These are phyloP conservation scores for Cartodere bifasciata DNA, from an alignment of 2,888 invertebrate genomes.

Conservation along the genomic window DNA sequence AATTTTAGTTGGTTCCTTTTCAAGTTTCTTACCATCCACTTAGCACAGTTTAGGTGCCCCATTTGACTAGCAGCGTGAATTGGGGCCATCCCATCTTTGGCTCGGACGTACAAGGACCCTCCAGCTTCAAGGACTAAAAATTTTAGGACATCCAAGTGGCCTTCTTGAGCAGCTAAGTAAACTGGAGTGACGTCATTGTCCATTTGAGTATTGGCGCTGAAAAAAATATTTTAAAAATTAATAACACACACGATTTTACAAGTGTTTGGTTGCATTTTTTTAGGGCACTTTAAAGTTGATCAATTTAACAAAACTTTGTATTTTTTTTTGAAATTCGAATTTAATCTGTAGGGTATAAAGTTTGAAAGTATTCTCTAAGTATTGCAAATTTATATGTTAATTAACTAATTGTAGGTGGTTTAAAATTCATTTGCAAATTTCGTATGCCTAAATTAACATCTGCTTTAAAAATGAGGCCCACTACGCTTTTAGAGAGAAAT, in stretches of 20 bases:
- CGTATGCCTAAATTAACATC: no score
- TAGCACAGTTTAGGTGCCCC: slow-evolving; percentile 73
- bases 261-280: background rate
- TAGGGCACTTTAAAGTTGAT: no score
- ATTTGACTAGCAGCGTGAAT: slow-evolving; percentile 85
- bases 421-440: no score
- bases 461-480: no score
- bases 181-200: slow-evolving; percentile 86
- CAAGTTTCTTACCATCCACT: slow-evolving; percentile 66
- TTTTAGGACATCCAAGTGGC: slow-evolving; percentile 74
- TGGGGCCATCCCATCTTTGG: slow-evolving; percentile 83
- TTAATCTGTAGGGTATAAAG: no score
- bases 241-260: background rate
- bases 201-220: slow-evolving; percentile 82
- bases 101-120: slow-evolving; percentile 68
- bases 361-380: no score
- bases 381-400: no score
- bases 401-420: no score
- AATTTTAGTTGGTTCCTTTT: background rate
- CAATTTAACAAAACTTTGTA: no score
- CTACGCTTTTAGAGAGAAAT: no score
- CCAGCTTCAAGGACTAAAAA: slow-evolving; percentile 75
- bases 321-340: no score
- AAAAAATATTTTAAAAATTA: slow-evolving; percentile 19
- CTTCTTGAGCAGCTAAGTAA: slow-evolving; percentile 80